These are phyloP conservation scores for Maccullochella peelii DNA, from an alignment of 2,113 vertebrate species.

Conservation along the genomic window DNA sequence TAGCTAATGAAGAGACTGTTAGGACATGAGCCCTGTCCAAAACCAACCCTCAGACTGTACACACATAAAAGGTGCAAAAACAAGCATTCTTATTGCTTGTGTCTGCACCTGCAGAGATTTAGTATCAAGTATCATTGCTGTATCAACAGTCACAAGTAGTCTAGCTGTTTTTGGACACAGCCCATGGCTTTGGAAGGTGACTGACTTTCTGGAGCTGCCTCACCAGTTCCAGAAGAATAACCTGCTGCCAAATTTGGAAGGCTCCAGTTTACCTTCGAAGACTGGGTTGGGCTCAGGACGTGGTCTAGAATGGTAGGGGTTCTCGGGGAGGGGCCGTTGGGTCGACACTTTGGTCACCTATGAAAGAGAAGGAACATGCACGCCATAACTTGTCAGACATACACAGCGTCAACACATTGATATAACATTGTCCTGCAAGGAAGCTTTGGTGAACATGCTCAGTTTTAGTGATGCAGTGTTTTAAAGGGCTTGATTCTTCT, in stretches of 20 bases:
- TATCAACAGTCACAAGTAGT: conserved; percentile 1
- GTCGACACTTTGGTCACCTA: conserved; percentile 98
- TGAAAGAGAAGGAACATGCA: background rate
- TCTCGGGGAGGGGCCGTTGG: conserved; percentile 90
- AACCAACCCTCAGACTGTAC: conserved; percentile 5
- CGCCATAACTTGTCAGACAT: background rate
- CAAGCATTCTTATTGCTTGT: conserved; percentile 4
- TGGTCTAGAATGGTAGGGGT: conserved; percentile 90
- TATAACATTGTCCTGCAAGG: no score
- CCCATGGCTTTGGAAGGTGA: conserved; percentile 37
- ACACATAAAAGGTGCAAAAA: background rate
- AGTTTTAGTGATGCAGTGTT: background rate
- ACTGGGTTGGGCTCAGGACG: conserved; percentile 89
- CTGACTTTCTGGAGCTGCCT: conserved; percentile 52
- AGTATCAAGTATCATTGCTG: background rate
- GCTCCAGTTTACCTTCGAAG: conserved; percentile 88
- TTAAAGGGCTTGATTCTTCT: background rate
- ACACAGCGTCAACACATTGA: background rate
- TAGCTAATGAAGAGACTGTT: conserved; percentile 32
- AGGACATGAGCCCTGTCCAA: conserved; percentile 65
- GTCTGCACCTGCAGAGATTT: conserved; percentile 19
- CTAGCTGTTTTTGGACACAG: conserved; percentile 61
- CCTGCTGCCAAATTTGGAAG: conserved; percentile 90
- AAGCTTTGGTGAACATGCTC: background rate
- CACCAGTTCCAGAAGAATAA: conserved; percentile 92